phyloP scores from a whole-genome alignment of 1,140 invertebrate species.

The Diuraphis noxia region DNA sequence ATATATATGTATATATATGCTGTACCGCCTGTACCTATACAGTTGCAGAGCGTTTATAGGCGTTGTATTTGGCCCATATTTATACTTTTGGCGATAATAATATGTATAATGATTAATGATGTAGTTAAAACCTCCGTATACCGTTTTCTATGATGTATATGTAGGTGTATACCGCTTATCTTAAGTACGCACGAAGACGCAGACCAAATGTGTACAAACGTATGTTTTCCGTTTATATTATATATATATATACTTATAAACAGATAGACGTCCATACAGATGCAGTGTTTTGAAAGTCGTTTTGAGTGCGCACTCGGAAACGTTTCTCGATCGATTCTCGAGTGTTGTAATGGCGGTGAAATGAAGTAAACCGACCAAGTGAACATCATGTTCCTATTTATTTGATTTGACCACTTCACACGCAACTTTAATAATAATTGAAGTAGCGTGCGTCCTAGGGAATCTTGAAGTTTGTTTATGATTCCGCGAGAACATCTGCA shows the following conservation, averaged over 20 bases:
- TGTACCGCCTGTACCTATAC: too few relatives aligned
- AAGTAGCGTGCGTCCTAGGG: not conserved
- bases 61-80: not conserved
- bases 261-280: not conserved
- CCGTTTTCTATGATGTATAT: not conserved
- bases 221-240: not conserved
- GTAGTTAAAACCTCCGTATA: not conserved
- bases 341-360: not conserved
- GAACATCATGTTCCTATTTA: slow-evolving; percentile 16
- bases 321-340: slow-evolving; percentile 17
- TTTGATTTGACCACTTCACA: slow-evolving; percentile 23
- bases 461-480: slow-evolving; percentile 28
- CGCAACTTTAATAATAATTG: not conserved
- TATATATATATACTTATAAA: not conserved
- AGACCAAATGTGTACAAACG: slow-evolving; percentile 2
- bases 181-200: not conserved
- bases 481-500: not conserved
- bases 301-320: not conserved
- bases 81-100: not conserved
- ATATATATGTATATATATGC: too few relatives aligned
- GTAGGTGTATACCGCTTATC: not conserved
- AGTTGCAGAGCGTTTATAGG: not conserved
- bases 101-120: not conserved
- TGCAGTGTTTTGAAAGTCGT: slow-evolving; percentile 25
- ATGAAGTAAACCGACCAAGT: not conserved